These are phyloP conservation scores for Physocephala rufipes DNA, from an alignment of 2,888 invertebrate genomes.

Conservation along the genomic window DNA sequence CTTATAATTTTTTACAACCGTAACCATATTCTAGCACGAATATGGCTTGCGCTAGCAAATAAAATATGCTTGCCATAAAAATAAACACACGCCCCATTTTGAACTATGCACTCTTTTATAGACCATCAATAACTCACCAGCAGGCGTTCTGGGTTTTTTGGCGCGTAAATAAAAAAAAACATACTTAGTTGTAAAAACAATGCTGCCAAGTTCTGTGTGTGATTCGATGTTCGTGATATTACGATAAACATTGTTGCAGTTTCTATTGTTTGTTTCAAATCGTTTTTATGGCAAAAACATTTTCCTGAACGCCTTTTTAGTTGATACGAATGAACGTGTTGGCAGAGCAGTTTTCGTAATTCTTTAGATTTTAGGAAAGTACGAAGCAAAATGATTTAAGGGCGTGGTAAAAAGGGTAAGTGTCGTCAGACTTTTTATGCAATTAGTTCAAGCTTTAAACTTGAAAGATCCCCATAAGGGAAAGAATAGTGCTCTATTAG, in stretches of 20 bases:
- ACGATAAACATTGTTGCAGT: neutral
- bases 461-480: no score
- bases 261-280: neutral
- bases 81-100: neutral
- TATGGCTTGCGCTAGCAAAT: no score
- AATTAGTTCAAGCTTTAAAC: no score
- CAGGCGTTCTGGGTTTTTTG: neutral
- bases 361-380: neutral
- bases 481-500: no score
- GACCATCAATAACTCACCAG: neutral
- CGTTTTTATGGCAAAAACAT: neutral
- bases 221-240: neutral
- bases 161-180: neutral
- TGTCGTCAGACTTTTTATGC: no score
- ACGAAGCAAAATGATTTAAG: no score
- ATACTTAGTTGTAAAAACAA: neutral
- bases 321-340: neutral
- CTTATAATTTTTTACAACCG: no score
- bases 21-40: no score
- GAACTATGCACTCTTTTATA: neutral
- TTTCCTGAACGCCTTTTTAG: neutral
- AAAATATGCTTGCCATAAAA: neutral
- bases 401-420: no score
- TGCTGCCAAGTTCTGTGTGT: neutral
- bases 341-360: neutral